phyloP scores from a whole-genome alignment of 1,140 invertebrate genomes.

The Argopecten irradians region DNA sequence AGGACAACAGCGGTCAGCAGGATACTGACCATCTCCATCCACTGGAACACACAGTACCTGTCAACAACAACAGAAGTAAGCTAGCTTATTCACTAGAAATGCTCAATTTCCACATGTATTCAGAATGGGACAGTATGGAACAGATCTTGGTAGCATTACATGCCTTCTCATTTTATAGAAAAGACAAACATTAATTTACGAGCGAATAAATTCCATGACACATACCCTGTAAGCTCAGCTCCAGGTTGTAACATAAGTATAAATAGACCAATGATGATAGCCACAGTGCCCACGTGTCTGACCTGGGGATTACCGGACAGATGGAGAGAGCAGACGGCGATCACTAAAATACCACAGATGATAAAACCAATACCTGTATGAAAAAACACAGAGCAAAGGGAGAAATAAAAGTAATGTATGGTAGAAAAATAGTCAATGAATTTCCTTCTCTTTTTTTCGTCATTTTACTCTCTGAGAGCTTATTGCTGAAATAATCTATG shows the following conservation, averaged over 20 bases:
- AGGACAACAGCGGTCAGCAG: slow-evolving; percentile 48
- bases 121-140: too few relatives aligned
- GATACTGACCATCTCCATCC: slow-evolving; percentile 57
- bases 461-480: too few relatives aligned
- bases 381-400: background rate
- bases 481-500: too few relatives aligned
- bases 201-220: background rate
- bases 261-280: slow-evolving; percentile 49
- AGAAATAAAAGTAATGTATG: background rate
- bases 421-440: too few relatives aligned
- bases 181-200: too few relatives aligned
- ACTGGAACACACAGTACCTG: slow-evolving; percentile 61
- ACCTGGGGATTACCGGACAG: slow-evolving; percentile 36
- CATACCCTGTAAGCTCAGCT: slow-evolving; percentile 51
- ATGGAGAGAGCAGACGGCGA: slow-evolving; percentile 51
- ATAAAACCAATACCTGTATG: slow-evolving; percentile 58
- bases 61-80: slow-evolving; percentile 5
- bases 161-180: too few relatives aligned
- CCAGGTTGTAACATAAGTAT: slow-evolving; percentile 57
- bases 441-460: too few relatives aligned
- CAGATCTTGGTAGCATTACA: too few relatives aligned
- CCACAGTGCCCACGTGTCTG: slow-evolving; percentile 44
- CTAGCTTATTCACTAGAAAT: too few relatives aligned
- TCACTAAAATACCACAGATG: slow-evolving; percentile 51
- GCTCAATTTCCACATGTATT: too few relatives aligned